phyloP scores from a whole-genome alignment of 2,797 vertebrate genomes.

The Pantherophis alleghaniensis region DNA sequence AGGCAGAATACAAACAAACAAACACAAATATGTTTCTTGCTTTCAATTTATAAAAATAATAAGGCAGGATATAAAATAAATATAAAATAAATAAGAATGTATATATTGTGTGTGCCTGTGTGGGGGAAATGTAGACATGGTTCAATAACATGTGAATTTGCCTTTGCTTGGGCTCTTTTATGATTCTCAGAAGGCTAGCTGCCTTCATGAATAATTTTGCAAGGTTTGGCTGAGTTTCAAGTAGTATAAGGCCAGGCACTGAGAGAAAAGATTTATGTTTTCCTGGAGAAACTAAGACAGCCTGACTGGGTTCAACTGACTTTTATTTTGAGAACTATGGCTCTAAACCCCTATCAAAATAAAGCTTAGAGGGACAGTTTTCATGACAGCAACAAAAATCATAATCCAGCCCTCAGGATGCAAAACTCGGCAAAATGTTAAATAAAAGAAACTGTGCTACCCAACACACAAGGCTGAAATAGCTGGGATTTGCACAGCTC shows the following conservation, averaged over 20 bases:
- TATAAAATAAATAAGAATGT: not conserved
- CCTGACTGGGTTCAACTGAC: conserved; percentile 7
- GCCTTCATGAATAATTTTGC: conserved; percentile 13
- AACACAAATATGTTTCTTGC: not conserved
- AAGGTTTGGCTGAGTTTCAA: conserved; percentile 9
- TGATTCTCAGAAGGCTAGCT: not conserved
- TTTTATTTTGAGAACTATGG: conserved; percentile 11
- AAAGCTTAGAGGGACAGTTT: conserved; percentile 26
- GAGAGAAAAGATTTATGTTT: conserved; percentile 5
- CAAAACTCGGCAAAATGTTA: conserved; percentile 39
- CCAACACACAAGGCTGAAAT: conserved; percentile 35
- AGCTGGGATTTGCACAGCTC: conserved; percentile 52
- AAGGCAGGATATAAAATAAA: not conserved
- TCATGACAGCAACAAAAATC: conserved; percentile 7
- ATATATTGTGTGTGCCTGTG: not conserved
- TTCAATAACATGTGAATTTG: not conserved
- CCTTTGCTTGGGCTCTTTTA: not conserved
- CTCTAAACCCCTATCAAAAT: conserved; percentile 14
- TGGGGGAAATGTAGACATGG: not conserved
- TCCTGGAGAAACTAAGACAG: conserved; percentile 15
- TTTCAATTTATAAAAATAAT: not conserved
- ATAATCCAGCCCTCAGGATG: conserved; percentile 9
- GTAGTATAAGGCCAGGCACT: not conserved
- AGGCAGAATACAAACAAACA: not conserved
- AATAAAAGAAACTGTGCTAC: conserved; percentile 46